Conservation (phyloP, 2,113 vertebrate species). For the Larimichthys polyactis region DNA sequence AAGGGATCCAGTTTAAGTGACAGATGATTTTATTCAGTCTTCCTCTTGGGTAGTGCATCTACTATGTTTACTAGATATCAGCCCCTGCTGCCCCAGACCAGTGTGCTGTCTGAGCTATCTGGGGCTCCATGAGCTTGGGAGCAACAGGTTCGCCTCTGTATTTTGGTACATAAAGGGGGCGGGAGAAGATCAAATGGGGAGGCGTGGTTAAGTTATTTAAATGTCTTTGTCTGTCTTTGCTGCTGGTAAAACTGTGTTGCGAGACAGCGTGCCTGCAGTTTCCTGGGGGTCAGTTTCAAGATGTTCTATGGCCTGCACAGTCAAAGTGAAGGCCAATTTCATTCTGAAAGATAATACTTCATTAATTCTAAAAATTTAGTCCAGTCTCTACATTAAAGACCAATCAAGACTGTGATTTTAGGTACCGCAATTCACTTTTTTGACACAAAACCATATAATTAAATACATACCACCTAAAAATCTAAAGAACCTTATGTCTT, state of each 20-base stretch:
- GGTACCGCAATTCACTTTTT: neutral
- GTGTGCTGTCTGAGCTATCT: constrained; percentile 46
- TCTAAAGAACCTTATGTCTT: neutral
- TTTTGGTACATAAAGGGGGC: constrained; percentile 64
- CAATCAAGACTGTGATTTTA: neutral
- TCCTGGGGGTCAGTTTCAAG: neutral
- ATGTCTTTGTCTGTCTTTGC: constrained; percentile 24
- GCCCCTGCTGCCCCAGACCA: constrained; percentile 20
- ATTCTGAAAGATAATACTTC: neutral
- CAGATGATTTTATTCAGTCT: constrained; percentile 3
- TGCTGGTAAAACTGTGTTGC: neutral
- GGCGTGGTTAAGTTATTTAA: constrained; percentile 58
- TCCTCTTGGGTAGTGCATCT: neutral
- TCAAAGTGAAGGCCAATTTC: neutral
- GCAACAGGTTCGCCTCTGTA: constrained; percentile 69
- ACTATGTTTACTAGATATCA: constrained; percentile 23
- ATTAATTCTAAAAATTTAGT: neutral
- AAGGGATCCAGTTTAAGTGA: constrained; percentile 43
- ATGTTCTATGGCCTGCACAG: too few relatives aligned
- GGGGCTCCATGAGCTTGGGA: constrained; percentile 27
- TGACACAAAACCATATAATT: too few relatives aligned
- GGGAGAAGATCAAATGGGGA: constrained; percentile 31
- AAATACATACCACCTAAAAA: too few relatives aligned
- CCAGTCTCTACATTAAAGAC: neutral
- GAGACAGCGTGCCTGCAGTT: neutral